Evolutionary conservation across 92 coral and sea anemone genomes (phyloP), one percentile per base, ranked within the genome.

Genomic region (Desmophyllum pertusum): DNA sequence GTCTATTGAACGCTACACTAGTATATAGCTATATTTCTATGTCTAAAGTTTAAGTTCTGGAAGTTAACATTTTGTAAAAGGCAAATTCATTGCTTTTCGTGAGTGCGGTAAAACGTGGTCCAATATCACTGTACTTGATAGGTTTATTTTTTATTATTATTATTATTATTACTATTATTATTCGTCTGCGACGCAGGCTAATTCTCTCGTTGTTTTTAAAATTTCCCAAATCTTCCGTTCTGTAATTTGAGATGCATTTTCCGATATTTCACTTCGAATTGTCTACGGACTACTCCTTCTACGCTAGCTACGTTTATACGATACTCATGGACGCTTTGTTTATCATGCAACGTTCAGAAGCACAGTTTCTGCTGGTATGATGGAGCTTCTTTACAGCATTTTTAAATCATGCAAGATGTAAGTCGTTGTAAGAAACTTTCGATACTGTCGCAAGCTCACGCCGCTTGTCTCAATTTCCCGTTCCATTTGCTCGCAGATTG

Each of bases 401-500:
- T 82, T 82, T 15, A 82, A 73, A 53, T 82, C 86, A 9, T 83
- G 73, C 69, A 91, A 70, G 52, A 91, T 83, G 75, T 81, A 62
- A 17, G 80, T 80, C 3, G 92, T 91, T 0, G 94, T 92, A 41
- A 91, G 85, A 33, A 81, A 88, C 67, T 91, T 91, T 55, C 94
- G 59, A 77, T 91, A 91, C 81, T 91, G 94, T 19, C 94, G 43
- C 29, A 91, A 52, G 52, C 81, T 91, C 29, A 91, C 73, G 0
- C 92, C 94, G 6, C 75, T 29, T 21, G 81, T 85, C 39, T 85
- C 85, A 55, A 91, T 76, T 8, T 81, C 82, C 42, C 86, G 80
- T 43, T 91, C 94, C 94, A 91, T 88, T 65, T 91, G 89, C 65
- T 91, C 94, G 45, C 94, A 91, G 18, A 91, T 91, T 0, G 94